phyloP scores from a whole-genome alignment of 2,113 vertebrate species.

The Copsychus sechellarum region DNA sequence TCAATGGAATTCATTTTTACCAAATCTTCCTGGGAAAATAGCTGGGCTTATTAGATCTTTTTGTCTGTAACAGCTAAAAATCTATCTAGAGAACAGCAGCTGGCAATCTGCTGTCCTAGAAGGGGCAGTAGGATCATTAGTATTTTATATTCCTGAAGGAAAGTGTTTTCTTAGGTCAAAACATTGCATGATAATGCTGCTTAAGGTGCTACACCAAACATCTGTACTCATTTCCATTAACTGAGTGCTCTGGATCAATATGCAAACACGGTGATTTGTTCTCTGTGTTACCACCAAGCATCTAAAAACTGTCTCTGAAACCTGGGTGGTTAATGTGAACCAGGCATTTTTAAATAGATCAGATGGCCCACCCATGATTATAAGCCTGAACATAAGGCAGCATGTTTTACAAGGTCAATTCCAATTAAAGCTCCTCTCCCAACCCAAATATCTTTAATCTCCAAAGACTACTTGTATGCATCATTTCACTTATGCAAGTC shows the following conservation, averaged over 20 bases:
- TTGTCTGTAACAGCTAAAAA: background rate
- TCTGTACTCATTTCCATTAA: background rate
- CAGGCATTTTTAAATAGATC: conserved; percentile 60
- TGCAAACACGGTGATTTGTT: background rate
- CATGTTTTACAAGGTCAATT: conserved; percentile 59
- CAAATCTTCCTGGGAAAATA: background rate
- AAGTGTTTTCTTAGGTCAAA: conserved; percentile 10
- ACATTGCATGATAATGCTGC: background rate
- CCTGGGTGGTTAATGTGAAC: conserved; percentile 56
- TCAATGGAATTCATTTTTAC: background rate
- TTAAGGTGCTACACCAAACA: background rate
- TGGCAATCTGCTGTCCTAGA: conserved; percentile 4
- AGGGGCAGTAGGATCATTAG: background rate
- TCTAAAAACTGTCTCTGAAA: conserved; percentile 30
- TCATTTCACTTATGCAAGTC: conserved; percentile 55
- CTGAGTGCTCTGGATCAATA: background rate
- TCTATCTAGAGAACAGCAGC: background rate
- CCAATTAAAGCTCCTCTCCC: conserved; percentile 70
- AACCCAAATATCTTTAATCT: conserved; percentile 69
- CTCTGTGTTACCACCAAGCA: background rate
- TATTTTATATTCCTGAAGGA: conserved; percentile 16
- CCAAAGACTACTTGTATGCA: conserved; percentile 48
- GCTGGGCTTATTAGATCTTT: background rate
- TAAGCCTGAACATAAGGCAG: conserved; percentile 54
- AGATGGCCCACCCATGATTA: conserved; percentile 72